Conservation (phyloP, 2,888 invertebrate species). For the Hydrotaea cyrtoneurina region DNA sequence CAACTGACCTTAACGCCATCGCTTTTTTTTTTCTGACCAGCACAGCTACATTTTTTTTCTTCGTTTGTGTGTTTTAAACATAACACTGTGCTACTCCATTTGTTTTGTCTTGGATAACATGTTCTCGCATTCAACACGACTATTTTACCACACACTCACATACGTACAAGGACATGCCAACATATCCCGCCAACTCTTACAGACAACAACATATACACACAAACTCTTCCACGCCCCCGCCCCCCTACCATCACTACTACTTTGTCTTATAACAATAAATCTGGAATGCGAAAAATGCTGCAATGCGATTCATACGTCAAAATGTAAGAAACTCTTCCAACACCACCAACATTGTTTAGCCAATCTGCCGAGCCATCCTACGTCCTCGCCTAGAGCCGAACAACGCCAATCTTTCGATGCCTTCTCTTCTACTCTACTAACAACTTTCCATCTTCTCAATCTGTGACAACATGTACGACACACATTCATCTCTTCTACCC, state of each 20-base stretch:
- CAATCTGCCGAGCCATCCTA: slow-evolving; percentile 12
- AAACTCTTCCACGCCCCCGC: too few relatives aligned
- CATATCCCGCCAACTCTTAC: background rate
- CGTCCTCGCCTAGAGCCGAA: background rate
- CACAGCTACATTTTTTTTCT: slow-evolving; percentile 1
- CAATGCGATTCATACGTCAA: slow-evolving; percentile 57
- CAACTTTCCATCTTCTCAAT: background rate
- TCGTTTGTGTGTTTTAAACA: too few relatives aligned
- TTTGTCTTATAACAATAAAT: slow-evolving; percentile 67
- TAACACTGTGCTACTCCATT: slow-evolving; percentile 20
- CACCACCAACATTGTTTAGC: slow-evolving; percentile 60
- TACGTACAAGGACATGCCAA: background rate
- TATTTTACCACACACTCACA: background rate
- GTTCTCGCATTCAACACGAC: slow-evolving; percentile 34
- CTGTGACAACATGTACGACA: background rate
- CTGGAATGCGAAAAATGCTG: slow-evolving; percentile 43
- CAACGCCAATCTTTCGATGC: background rate
- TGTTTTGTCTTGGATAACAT: slow-evolving; percentile 26
- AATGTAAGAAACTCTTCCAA: background rate
- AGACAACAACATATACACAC: too few relatives aligned
- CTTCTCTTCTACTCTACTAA: background rate
- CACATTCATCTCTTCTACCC: too few relatives aligned
- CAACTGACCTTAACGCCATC: background rate
- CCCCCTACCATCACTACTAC: slow-evolving; percentile 20
- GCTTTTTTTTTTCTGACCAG: background rate